These are phyloP conservation scores for Heterohyrax brucei DNA, from an alignment of 2,797 vertebrate species.

Conservation along the genomic window DNA sequence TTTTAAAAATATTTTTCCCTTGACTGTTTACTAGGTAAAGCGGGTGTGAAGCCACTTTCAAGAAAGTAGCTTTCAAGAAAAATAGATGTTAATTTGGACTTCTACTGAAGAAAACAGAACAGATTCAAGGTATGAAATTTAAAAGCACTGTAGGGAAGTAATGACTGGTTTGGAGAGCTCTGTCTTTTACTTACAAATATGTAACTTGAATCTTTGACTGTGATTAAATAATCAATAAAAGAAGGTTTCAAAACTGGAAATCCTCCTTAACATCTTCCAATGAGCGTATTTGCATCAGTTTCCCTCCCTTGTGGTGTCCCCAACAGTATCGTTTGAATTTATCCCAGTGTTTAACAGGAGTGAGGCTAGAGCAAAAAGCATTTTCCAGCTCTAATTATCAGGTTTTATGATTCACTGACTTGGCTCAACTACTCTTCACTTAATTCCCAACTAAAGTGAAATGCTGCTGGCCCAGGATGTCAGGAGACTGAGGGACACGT, in stretches of 20 bases:
- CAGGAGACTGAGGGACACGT: slow-evolving; percentile 73
- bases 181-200: slow-evolving; percentile 17
- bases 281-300: neutral
- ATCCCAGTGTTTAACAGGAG: neutral
- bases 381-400: slow-evolving; percentile 61
- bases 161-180: neutral
- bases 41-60: neutral
- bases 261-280: neutral
- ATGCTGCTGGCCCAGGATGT: slow-evolving; percentile 18
- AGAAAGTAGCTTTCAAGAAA: slow-evolving; percentile 51
- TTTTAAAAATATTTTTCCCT: slow-evolving; percentile 43
- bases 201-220: neutral
- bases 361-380: slow-evolving; percentile 6
- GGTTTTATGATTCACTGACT: slow-evolving; percentile 74
- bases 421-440: slow-evolving; percentile 75
- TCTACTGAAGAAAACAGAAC: slow-evolving; percentile 56
- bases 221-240: slow-evolving; percentile 44
- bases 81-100: slow-evolving; percentile 11
- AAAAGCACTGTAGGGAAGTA: neutral
- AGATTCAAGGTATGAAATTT: slow-evolving; percentile 12
- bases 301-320: neutral
- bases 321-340: slow-evolving; percentile 24
- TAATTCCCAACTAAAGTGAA: slow-evolving; percentile 70
- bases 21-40: slow-evolving; percentile 32
- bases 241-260: slow-evolving; percentile 4